A percentile compares a stretch with the other conserved stretches of the same genome.
These are phyloP conservation scores for Eristalis tenax DNA, from an alignment of 2,888 invertebrate genomes.

Conservation along the genomic window DNA sequence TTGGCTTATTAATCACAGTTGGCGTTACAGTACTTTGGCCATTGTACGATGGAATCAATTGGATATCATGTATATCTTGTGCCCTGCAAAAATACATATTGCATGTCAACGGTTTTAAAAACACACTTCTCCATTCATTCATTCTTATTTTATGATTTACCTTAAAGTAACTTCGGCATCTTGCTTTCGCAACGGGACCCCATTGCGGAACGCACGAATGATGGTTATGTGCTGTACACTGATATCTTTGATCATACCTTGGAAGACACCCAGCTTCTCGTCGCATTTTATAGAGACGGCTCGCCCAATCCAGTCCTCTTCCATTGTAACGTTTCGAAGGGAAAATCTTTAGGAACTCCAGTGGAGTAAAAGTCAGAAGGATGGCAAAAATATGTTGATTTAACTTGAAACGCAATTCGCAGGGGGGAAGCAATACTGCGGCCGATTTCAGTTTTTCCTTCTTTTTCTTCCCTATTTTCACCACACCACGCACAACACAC, in stretches of 20 bases:
- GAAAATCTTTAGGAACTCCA: slow-evolving; percentile 29
- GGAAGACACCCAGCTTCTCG: slow-evolving; percentile 89
- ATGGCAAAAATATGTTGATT: slow-evolving; percentile 10
- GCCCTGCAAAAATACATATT: slow-evolving; percentile 73
- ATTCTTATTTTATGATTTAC: slow-evolving; percentile 77
- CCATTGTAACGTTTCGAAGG: slow-evolving; percentile 69
- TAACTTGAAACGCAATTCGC: slow-evolving; percentile 61
- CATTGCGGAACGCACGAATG: slow-evolving; percentile 91
- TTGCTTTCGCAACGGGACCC: slow-evolving; percentile 83
- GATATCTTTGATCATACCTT: slow-evolving; percentile 87
- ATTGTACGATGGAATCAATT: slow-evolving; percentile 87
- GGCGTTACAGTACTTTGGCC: slow-evolving; percentile 78
- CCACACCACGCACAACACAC: slow-evolving; percentile 72
- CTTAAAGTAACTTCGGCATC: slow-evolving; percentile 85
- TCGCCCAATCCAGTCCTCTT: slow-evolving; percentile 84
- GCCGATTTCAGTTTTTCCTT: slow-evolving; percentile 55
- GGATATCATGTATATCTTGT: slow-evolving; percentile 87
- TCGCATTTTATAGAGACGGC: slow-evolving; percentile 92
- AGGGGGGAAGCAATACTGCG: slow-evolving; percentile 56
- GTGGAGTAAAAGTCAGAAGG: slow-evolving; percentile 38
- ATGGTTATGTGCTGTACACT: slow-evolving; percentile 88
- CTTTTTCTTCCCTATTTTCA: slow-evolving; percentile 9
- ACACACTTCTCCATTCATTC: not conserved
- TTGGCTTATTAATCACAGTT: slow-evolving; percentile 80
- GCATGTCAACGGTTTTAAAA: slow-evolving; percentile 82